phyloP scores from a whole-genome alignment of 2,888 invertebrate genomes.

The Drosophila incognita region DNA sequence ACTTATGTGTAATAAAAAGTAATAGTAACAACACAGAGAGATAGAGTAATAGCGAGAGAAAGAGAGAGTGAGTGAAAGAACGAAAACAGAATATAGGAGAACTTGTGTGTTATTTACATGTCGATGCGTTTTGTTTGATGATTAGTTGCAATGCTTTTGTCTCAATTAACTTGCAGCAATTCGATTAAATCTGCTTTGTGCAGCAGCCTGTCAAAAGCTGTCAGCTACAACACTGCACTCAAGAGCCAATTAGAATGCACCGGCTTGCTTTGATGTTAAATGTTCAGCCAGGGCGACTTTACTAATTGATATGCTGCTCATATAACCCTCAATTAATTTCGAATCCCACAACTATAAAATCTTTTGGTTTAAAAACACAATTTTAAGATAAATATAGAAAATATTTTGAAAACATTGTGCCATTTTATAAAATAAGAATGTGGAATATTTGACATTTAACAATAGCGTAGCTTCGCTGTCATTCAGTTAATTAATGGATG shows the following conservation, averaged over 20 bases:
- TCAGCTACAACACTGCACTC: conserved; percentile 49
- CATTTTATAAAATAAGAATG: background rate
- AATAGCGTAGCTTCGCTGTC: background rate
- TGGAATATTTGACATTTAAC: background rate
- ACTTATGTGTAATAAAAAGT: conserved; percentile 38
- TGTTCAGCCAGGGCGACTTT: background rate
- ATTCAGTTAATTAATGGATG: background rate
- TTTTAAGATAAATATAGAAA: background rate
- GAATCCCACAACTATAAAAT: background rate
- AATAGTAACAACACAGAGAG: conserved; percentile 12
- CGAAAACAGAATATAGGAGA: conserved; percentile 24
- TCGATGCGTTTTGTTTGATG: conserved; percentile 65
- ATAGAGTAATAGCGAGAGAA: background rate
- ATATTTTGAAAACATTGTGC: background rate
- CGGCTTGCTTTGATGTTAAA: conserved; percentile 9
- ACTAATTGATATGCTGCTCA: background rate
- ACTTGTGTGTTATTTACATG: conserved; percentile 69
- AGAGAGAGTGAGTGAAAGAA: background rate
- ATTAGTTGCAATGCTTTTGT: conserved; percentile 59
- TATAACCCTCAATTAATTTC: background rate
- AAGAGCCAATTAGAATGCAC: background rate
- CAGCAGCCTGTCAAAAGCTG: conserved; percentile 50
- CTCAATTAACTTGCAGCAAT: conserved; percentile 54
- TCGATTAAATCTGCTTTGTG: conserved; percentile 50
- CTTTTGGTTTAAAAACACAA: background rate